Conservation (phyloP, 1,140 invertebrate genomes). For the Drosophila cardini region DNA sequence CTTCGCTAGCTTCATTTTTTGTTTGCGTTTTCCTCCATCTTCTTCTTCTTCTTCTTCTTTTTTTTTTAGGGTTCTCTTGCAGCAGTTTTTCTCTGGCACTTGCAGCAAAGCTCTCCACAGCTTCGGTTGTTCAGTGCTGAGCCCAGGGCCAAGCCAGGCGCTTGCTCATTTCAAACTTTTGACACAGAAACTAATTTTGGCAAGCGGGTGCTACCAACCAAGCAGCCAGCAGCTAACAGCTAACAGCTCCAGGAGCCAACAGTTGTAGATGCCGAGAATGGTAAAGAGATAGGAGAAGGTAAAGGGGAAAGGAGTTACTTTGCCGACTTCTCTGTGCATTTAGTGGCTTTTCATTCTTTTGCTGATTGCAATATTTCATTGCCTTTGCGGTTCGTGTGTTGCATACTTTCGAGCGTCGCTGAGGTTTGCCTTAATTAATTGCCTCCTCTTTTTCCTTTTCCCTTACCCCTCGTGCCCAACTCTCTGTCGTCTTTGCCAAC, state of each 20-base stretch:
- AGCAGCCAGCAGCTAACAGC: slow-evolving; percentile 37
- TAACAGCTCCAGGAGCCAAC: slow-evolving; percentile 20
- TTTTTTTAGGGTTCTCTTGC: slow-evolving; percentile 26
- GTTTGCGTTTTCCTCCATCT: not conserved
- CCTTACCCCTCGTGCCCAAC: not conserved
- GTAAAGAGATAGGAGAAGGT: too few relatives aligned
- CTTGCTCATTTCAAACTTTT: slow-evolving; percentile 83
- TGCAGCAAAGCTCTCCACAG: slow-evolving; percentile 11
- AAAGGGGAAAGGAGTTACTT: not conserved
- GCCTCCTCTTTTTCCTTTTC: slow-evolving; percentile 23
- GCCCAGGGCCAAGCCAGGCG: slow-evolving; percentile 48
- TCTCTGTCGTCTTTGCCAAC: not conserved
- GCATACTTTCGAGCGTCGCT: slow-evolving; percentile 75
- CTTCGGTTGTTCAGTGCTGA: slow-evolving; percentile 18
- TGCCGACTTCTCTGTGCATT: slow-evolving; percentile 42
- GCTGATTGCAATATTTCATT: slow-evolving; percentile 83
- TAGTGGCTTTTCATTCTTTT: slow-evolving; percentile 79
- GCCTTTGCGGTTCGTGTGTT: slow-evolving; percentile 82
- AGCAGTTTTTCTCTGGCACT: slow-evolving; percentile 31
- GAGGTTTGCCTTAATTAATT: slow-evolving; percentile 83
- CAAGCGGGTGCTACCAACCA: slow-evolving; percentile 72
- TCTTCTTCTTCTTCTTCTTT: not conserved
- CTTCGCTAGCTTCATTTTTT: slow-evolving; percentile 11
- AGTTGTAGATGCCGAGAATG: not conserved
- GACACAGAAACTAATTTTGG: slow-evolving; percentile 83